Conservation (phyloP, 2,797 vertebrate genomes). For the Melanotaenia parkinsoni region DNA sequence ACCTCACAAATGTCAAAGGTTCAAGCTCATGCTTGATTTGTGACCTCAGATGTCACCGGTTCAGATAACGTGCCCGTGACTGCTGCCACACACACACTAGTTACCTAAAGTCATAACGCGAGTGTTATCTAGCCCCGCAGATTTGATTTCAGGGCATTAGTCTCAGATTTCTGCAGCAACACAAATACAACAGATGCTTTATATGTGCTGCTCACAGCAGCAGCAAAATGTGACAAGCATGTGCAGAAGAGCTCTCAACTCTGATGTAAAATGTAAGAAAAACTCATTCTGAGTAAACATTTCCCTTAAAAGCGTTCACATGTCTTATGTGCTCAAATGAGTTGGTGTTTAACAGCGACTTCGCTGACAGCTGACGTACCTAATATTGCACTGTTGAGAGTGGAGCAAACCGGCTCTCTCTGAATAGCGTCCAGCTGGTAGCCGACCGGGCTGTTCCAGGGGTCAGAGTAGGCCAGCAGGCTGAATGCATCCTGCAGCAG, state of each 20-base stretch:
- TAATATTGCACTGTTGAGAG: conserved; percentile 99
- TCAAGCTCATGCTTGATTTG: background rate
- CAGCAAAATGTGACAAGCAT: background rate
- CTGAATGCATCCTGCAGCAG: conserved; percentile 94
- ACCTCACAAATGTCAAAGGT: background rate
- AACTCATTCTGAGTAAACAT: background rate
- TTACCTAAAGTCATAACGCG: background rate
- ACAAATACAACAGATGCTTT: background rate
- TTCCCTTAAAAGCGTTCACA: background rate
- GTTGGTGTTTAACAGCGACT: too few relatives aligned
- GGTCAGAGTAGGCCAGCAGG: conserved; percentile 97
- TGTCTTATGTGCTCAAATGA: too few relatives aligned
- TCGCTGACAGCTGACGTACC: conserved; percentile 74
- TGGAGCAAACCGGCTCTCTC: conserved; percentile 98
- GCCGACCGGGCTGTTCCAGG: conserved; percentile 97
- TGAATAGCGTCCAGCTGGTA: conserved; percentile 98
- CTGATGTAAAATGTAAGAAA: too few relatives aligned
- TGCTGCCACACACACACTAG: background rate
- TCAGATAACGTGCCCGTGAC: background rate
- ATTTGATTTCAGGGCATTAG: background rate
- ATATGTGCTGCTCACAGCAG: background rate
- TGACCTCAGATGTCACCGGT: background rate
- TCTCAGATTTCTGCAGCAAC: background rate
- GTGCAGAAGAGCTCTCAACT: background rate
- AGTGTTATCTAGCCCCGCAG: background rate